Percentiles rank a stretch among this genome's conserved stretches.
Evolutionary conservation across 1,140 invertebrate genomes (phyloP).

Genomic region (Watersipora subatra): DNA sequence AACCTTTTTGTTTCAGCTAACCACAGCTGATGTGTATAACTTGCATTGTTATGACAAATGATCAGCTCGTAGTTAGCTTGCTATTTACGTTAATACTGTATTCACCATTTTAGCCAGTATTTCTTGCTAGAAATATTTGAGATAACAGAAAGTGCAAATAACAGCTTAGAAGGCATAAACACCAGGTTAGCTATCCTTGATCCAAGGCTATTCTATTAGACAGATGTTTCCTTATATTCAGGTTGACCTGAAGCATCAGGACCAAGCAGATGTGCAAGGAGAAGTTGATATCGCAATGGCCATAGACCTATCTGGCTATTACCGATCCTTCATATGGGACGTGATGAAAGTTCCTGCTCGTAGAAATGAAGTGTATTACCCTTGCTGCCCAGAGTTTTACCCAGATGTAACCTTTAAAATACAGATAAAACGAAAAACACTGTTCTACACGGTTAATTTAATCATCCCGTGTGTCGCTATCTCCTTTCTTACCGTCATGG

Average conservation of each 20-base stretch:
- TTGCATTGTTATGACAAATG: too few species aligned
- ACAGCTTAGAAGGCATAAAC: too few species aligned
- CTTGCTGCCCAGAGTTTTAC: slow-evolving; percentile 42
- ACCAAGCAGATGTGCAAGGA: background rate
- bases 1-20: too few species aligned
- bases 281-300: slow-evolving; percentile 20
- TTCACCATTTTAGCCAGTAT: too few species aligned
- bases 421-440: slow-evolving; percentile 47
- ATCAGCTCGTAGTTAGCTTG: too few species aligned
- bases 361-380: slow-evolving; percentile 29
- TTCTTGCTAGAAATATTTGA: too few species aligned
- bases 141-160: too few species aligned
- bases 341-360: slow-evolving; percentile 52
- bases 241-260: slow-evolving; percentile 22
- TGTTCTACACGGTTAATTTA: slow-evolving; percentile 41
- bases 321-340: slow-evolving; percentile 88
- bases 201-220: too few species aligned
- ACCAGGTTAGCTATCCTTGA: too few species aligned
- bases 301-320: slow-evolving; percentile 34
- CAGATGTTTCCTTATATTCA: too few species aligned
- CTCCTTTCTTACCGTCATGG: slow-evolving; percentile 93
- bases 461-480: slow-evolving; percentile 41
- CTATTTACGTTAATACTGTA: too few species aligned
- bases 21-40: too few species aligned
- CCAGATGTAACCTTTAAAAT: slow-evolving; percentile 40